Percentiles rank a stretch among this genome's conserved stretches.
Evolutionary conservation across 2,113 vertebrate species (phyloP).

Genomic region (Turdus rufiventris): DNA sequence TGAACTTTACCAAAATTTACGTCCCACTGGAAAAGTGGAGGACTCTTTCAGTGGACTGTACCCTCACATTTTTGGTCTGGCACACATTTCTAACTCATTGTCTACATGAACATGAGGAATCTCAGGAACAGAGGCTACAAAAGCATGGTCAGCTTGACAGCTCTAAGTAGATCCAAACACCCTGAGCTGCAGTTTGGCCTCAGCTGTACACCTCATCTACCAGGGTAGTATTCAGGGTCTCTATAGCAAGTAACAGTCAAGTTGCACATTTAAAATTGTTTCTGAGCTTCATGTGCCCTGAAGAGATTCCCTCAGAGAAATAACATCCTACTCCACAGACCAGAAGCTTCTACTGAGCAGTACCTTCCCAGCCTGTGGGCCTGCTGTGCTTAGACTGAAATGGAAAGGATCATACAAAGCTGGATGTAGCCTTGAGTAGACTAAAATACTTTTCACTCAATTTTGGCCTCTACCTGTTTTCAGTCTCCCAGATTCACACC

Average conservation of each 20-base stretch:
- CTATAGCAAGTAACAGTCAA: background rate
- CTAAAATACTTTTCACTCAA: background rate
- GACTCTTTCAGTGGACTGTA: background rate
- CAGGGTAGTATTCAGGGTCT: rapidly evolving
- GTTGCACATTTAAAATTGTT: background rate
- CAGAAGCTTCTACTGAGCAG: background rate
- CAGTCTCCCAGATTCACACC: background rate
- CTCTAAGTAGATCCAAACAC: background rate
- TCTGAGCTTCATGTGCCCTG: background rate
- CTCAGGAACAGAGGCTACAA: background rate
- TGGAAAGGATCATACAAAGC: background rate
- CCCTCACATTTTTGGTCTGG: background rate
- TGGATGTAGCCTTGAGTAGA: background rate
- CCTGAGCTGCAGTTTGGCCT: background rate
- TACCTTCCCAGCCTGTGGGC: background rate
- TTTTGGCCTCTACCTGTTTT: background rate
- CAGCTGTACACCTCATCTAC: background rate
- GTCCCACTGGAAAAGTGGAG: background rate
- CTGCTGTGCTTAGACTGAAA: background rate
- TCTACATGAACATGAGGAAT: background rate
- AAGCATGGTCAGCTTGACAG: background rate
- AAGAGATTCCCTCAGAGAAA: background rate
- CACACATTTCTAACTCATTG: background rate
- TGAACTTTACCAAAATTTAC: background rate
- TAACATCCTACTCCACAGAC: background rate